Evolutionary conservation across 2,888 invertebrate genomes (phyloP), one percentile per base, ranked within the genome.

Genomic region (Creontiades dilutus): DNA sequence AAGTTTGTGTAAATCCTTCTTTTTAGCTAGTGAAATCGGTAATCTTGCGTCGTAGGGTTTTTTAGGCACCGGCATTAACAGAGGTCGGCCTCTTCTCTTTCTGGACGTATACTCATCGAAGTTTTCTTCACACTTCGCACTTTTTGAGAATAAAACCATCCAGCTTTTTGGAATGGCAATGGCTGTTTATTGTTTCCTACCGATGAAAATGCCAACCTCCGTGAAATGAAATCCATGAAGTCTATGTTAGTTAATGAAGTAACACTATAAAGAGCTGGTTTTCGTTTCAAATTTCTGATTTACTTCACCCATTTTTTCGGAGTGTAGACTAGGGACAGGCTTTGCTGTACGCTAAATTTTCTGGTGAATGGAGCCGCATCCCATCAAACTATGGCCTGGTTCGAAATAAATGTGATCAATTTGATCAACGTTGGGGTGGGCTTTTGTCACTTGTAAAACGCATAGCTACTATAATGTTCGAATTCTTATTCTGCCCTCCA

Each of bases 361-460:
- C 11, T 52, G 52, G 52, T 52, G 52, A 12, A 52, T 52, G 5
- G 52, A 68, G 13, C 23, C 68, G 4, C 86, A 68, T 37, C 28
- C 86, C 86, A 86, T 86, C 19, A 55, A 75, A 28, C 37, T 68
- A n/a, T 14, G 86, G 0, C 86, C 75, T 0, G 86, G 86, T 11
- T 86, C 86, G 27, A 86, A 86, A 86, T 3, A 86, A 0, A 19
- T 75, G 61, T 75, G 86, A 75, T 75, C 76, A 46, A 86, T 86
- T 86, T 46, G 11, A 7, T 68, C 13, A 0, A 86, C 0, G 37
- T 11, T 76, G 16, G 61, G 86, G 46, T 86, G 86, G 16, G 0
- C 0, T 28, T 86, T 27, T 16, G 37, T 28, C 1, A 37, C n/a
- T 12, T 86, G n/a, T 19, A 9, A 68, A 3, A 37, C 86, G 28